phyloP scores from a whole-genome alignment of 2,888 invertebrate species.

The Apodemia duryi region DNA sequence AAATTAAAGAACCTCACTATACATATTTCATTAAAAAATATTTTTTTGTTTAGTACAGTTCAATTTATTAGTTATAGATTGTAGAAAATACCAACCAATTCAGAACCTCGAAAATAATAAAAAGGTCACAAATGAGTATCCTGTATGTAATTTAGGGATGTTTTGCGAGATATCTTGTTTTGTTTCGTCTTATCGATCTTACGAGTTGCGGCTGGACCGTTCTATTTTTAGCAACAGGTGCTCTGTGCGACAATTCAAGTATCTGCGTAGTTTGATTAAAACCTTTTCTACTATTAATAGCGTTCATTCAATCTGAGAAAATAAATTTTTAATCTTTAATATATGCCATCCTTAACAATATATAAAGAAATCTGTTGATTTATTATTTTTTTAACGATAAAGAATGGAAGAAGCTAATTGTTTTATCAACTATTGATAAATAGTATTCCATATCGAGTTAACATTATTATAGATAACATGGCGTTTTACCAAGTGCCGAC shows the following conservation, averaged over 20 bases:
- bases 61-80: no score
- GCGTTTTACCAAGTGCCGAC: no score
- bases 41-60: neutral
- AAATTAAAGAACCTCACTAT: no score
- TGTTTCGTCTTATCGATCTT: constrained; percentile 47
- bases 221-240: constrained; percentile 77
- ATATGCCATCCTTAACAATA: neutral
- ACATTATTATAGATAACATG: no score
- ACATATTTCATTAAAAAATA: neutral
- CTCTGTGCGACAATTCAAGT: constrained; percentile 41
- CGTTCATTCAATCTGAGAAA: neutral
- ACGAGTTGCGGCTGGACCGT: constrained; percentile 38
- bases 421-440: no score
- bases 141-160: constrained; percentile 25
- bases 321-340: neutral
- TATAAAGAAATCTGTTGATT: no score
- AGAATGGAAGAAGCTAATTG: no score
- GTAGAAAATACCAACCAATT: no score
- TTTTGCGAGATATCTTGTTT: constrained; percentile 49
- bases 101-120: no score
- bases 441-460: no score
- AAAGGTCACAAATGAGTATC: constrained; percentile 20
- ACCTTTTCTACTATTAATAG: constrained; percentile 34
- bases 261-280: constrained; percentile 55
- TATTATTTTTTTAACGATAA: no score